phyloP scores from a whole-genome alignment of 2,888 invertebrate genomes.

The Capitulum mitella region DNA sequence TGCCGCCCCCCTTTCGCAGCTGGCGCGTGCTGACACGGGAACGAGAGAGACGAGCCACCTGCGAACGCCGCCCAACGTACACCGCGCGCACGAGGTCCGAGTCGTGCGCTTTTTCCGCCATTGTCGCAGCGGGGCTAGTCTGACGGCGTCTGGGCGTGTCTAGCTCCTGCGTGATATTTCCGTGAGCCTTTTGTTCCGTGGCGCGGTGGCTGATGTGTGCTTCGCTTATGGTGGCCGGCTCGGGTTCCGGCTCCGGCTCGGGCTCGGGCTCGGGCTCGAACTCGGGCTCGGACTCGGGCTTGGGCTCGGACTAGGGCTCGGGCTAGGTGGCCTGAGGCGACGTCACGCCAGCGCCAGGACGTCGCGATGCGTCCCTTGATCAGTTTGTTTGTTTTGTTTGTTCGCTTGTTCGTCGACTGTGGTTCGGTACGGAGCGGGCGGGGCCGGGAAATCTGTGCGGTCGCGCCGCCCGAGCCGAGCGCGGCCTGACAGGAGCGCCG shows the following conservation, averaged over 20 bases:
- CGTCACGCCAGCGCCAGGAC: not conserved
- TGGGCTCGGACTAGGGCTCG: no score
- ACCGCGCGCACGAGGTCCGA: no score
- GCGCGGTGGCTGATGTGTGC: not conserved
- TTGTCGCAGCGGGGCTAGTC: not conserved
- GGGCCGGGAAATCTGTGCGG: not conserved
- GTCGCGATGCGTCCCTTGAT: not conserved
- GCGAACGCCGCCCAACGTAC: no score
- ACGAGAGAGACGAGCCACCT: no score
- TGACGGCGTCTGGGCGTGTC: no score
- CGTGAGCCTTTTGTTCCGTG: not conserved
- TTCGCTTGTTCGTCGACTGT: not conserved
- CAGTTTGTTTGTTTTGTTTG: constrained; percentile 8
- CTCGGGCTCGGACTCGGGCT: no score
- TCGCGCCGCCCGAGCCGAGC: not conserved
- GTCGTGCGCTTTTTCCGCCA: not conserved
- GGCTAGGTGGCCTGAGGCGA: no score
- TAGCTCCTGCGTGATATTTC: not conserved
- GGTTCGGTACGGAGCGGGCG: not conserved
- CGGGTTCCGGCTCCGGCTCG: no score
- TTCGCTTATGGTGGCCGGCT: not conserved
- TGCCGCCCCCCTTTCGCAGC: not conserved
- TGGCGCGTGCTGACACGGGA: no score
- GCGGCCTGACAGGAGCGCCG: no score
- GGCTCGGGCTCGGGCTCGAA: no score